Evolutionary conservation across 2,888 invertebrate genomes (phyloP).

Genomic region (Heliconius hortense): DNA sequence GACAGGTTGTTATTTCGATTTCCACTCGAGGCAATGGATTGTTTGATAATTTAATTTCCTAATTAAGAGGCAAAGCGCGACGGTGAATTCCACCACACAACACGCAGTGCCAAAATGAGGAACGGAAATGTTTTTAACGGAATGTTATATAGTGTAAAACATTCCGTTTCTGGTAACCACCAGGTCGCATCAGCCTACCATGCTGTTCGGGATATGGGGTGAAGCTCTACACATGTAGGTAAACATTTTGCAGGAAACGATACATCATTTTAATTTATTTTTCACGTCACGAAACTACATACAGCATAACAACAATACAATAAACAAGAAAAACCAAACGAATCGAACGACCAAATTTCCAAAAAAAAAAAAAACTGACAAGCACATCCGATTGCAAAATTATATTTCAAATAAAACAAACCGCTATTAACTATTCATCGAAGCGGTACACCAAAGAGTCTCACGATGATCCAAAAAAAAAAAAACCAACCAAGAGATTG

Average conservation of each 20-base stretch:
- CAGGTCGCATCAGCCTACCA: too few species aligned
- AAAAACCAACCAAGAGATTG: slow-evolving; percentile 66
- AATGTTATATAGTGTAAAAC: too few species aligned
- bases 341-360: slow-evolving; percentile 24
- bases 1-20: too few species aligned
- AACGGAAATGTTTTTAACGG: too few species aligned
- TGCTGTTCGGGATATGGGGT: too few species aligned
- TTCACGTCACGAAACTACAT: not conserved
- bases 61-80: too few species aligned
- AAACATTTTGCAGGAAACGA: not conserved
- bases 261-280: slow-evolving; percentile 1
- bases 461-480: slow-evolving; percentile 53
- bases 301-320: not conserved
- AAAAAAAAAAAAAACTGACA: slow-evolving; percentile 29
- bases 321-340: slow-evolving; percentile 9
- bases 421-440: slow-evolving; percentile 61
- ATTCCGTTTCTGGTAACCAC: too few species aligned
- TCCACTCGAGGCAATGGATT: too few species aligned
- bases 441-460: slow-evolving; percentile 54
- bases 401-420: slow-evolving; percentile 42
- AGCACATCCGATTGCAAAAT: slow-evolving; percentile 49
- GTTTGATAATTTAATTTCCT: too few species aligned
- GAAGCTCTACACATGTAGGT: not conserved
- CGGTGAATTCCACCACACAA: too few species aligned
- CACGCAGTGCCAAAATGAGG: too few species aligned